Evolutionary conservation across 2,888 invertebrate genomes (phyloP), one percentile per base, ranked within the genome.

Genomic region (Liopterus haemorrhoidalis): DNA sequence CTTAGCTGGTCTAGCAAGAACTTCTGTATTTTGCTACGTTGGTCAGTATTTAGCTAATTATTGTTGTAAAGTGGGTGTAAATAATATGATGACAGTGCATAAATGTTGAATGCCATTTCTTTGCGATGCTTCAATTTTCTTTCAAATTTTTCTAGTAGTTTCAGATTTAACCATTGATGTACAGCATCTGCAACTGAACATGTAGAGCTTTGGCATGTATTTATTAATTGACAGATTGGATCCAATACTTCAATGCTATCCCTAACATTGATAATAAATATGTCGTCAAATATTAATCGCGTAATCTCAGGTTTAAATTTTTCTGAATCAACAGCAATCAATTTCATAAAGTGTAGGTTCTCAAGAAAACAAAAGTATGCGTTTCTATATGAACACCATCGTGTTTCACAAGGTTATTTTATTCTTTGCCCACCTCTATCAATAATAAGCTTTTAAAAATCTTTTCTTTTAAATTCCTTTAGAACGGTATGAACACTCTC

Each of bases 391-490:
- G 46, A 46, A 27, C 46, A 39, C 42, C 42, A 35, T 6, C 42
- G 14, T 4, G 42, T 42, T 2, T 37, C 36, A 14, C 42, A 42
- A 4, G 51, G 44, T 21, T 50, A 42, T 21, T 38, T 21, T 14
- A 49, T 48, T 49, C 25, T 44, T 12, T 15, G 20, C 9, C 50
- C 51, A 8, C 46, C 50, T 19, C 30, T 16, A 20, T 45, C 19
- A 12, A 46, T 31, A 5, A 53, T 12, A 32, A 44, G 27, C 15
- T 41, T 40, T 49, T 55, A 51, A 20, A 46, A 38, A 30, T 27
- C 35, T n/a, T 49, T 15, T 21, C 35, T 28, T 42, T 52, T 37
- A 49, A 54, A 43, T 46, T 42, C 35, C 20, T 54, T 41, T 38
- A 38, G 21, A 28, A 53, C 5, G 4, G 25, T 19, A 35, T 25